phyloP scores from a whole-genome alignment of 2,113 vertebrate genomes.

The Pholis gunnellus region DNA sequence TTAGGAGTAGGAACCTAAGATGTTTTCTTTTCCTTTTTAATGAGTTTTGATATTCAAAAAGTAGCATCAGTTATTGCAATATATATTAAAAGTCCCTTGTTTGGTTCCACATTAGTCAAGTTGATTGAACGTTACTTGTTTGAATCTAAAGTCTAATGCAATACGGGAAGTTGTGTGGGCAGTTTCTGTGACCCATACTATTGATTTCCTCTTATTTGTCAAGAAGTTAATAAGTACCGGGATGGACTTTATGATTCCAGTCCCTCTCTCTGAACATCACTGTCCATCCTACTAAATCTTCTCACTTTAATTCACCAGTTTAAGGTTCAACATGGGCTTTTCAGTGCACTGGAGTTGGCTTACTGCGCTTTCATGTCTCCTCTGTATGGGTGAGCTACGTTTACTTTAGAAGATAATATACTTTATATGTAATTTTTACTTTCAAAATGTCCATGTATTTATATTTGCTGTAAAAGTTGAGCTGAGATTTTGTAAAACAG shows the following conservation, averaged over 20 bases:
- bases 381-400: conserved; percentile 62
- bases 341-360: conserved; percentile 39
- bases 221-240: conserved; percentile 79
- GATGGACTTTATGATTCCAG: conserved; percentile 11
- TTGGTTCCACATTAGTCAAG: not conserved
- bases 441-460: not conserved
- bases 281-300: not conserved
- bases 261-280: not conserved
- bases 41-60: not conserved
- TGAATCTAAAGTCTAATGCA: not conserved
- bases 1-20: not conserved
- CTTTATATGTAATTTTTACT: not conserved
- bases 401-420: not conserved
- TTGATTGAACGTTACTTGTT: not conserved
- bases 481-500: not conserved
- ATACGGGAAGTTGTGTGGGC: not conserved
- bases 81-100: not conserved
- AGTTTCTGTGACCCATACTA: conserved; percentile 26
- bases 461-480: not conserved
- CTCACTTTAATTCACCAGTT: conserved; percentile 26
- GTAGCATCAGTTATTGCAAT: not conserved
- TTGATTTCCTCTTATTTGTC: conserved; percentile 70
- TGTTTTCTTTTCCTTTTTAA: not conserved
- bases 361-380: conserved; percentile 45
- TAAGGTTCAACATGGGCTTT: conserved; percentile 61